Conservation (phyloP, 1,140 invertebrate genomes). For the Thalassaphorura encarpata region DNA sequence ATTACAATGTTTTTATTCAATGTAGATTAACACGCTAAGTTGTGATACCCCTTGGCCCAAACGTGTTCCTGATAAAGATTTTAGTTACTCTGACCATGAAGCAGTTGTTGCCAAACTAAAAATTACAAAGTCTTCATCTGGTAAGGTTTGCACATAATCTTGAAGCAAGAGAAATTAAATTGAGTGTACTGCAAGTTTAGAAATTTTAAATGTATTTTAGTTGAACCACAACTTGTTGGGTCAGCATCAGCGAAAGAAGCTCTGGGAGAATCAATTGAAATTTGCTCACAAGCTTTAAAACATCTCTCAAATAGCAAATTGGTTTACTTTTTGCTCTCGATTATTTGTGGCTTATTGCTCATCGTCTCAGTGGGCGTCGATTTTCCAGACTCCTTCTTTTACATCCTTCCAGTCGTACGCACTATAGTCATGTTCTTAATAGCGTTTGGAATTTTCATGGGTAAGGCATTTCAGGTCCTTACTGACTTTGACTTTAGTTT, state of each 20-base stretch:
- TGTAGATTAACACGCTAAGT: constrained; percentile 47
- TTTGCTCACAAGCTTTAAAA: constrained; percentile 22
- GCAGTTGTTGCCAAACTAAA: constrained; percentile 60
- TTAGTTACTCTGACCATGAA: constrained; percentile 85
- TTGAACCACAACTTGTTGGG: not conserved
- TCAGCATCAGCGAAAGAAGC: constrained; percentile 15
- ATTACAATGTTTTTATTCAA: constrained; percentile 25
- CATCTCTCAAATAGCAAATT: constrained; percentile 18
- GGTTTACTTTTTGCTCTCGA: constrained; percentile 11
- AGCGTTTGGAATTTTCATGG: constrained; percentile 1
- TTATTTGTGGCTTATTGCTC: constrained; percentile 13
- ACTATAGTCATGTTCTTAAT: not conserved
- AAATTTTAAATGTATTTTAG: not conserved
- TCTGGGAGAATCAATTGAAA: constrained; percentile 23
- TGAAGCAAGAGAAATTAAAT: not conserved
- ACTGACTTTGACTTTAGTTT: no score
- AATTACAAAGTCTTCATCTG: constrained; percentile 35
- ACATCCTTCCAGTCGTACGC: not conserved
- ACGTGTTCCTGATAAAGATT: constrained; percentile 55
- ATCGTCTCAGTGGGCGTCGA: not conserved
- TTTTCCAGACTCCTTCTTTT: not conserved
- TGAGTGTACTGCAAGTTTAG: not conserved
- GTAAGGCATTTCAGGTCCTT: no score
- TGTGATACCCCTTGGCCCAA: constrained; percentile 61
- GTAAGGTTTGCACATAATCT: constrained; percentile 24